Conservation (phyloP, 2,113 vertebrate species). For the Bos taurus region DNA sequence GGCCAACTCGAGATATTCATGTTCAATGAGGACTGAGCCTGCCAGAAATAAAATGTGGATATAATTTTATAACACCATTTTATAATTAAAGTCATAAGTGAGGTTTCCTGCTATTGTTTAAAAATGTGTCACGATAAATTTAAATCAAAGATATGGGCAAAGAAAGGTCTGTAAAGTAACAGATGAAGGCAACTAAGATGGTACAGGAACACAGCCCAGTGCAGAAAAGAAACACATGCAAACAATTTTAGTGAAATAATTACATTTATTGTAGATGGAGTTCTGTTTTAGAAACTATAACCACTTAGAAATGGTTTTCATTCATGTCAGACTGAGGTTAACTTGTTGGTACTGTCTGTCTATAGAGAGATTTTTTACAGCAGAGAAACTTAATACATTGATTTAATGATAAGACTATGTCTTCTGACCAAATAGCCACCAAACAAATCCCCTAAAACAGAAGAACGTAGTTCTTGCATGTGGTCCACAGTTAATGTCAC, state of each 20-base stretch:
- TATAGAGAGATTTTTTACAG: slow-evolving; percentile 77
- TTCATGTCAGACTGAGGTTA: slow-evolving; percentile 85
- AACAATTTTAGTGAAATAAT: slow-evolving; percentile 85
- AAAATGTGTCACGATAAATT: slow-evolving; percentile 86
- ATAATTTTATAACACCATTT: slow-evolving; percentile 89
- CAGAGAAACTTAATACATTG: slow-evolving; percentile 78
- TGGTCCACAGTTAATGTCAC: not conserved
- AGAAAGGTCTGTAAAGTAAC: slow-evolving; percentile 76
- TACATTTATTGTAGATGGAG: slow-evolving; percentile 83
- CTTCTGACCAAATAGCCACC: slow-evolving; percentile 63
- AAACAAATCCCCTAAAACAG: slow-evolving; percentile 58
- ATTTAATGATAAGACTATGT: slow-evolving; percentile 78
- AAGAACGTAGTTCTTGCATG: slow-evolving; percentile 18
- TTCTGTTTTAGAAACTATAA: slow-evolving; percentile 83
- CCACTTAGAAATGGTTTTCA: slow-evolving; percentile 83
- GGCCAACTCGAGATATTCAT: slow-evolving; percentile 80
- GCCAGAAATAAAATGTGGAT: slow-evolving; percentile 86
- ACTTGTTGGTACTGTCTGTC: slow-evolving; percentile 82
- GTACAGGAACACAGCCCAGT: slow-evolving; percentile 70
- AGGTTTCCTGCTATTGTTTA: slow-evolving; percentile 89
- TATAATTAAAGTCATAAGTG: slow-evolving; percentile 89
- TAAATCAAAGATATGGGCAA: slow-evolving; percentile 82
- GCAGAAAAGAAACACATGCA: slow-evolving; percentile 81
- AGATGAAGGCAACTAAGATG: slow-evolving; percentile 78
- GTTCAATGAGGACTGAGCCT: slow-evolving; percentile 77